These are phyloP conservation scores for Sesia apiformis DNA, from an alignment of 2,888 invertebrate genomes.

Conservation along the genomic window DNA sequence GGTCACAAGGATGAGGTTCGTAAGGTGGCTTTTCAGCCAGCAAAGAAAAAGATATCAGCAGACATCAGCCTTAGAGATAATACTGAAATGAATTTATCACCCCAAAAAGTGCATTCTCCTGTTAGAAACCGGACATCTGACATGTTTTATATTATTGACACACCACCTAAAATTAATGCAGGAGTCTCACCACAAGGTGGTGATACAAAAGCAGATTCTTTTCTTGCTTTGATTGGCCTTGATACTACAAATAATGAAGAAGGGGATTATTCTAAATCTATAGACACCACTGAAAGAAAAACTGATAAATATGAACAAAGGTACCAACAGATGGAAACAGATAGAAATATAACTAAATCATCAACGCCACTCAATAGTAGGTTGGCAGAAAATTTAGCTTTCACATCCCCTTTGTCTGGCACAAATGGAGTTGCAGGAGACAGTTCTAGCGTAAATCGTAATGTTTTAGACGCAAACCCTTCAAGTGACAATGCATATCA, in stretches of 20 bases:
- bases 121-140: slow-evolving; percentile 43
- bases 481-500: slow-evolving; percentile 19
- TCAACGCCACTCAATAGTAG: slow-evolving; percentile 53
- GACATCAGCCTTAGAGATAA: slow-evolving; percentile 63
- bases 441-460: slow-evolving; percentile 23
- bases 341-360: slow-evolving; percentile 51
- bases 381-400: slow-evolving; percentile 33
- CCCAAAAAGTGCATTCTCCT: slow-evolving; percentile 35
- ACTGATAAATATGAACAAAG: slow-evolving; percentile 38
- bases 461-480: slow-evolving; percentile 11
- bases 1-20: slow-evolving; percentile 67
- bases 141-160: slow-evolving; percentile 51
- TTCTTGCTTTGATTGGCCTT: slow-evolving; percentile 57
- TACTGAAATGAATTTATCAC: slow-evolving; percentile 29
- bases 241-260: slow-evolving; percentile 50
- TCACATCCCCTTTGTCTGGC: slow-evolving; percentile 38
- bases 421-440: slow-evolving; percentile 40
- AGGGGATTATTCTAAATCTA: slow-evolving; percentile 36
- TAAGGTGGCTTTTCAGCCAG: slow-evolving; percentile 62
- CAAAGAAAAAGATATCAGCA: slow-evolving; percentile 34
- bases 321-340: slow-evolving; percentile 35
- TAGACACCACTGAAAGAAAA: slow-evolving; percentile 32
- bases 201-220: slow-evolving; percentile 54
- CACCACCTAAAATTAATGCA: slow-evolving; percentile 37
- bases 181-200: slow-evolving; percentile 24